Base-by-base conservation (phyloP, 2,888 invertebrate species). In the Mechanitis mazaeus region DNA sequence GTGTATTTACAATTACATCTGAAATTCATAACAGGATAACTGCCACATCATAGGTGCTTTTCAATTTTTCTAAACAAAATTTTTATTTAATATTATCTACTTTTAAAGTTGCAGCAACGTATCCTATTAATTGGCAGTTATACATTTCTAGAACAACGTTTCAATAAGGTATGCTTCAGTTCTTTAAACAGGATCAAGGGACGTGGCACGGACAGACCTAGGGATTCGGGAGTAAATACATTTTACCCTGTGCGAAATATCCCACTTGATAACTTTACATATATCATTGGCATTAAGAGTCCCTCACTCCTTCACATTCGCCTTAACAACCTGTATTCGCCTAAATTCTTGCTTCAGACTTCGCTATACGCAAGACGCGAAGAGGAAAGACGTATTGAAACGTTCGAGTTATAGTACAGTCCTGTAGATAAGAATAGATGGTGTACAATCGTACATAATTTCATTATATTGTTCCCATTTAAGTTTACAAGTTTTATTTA, bases 391-490 rank as follows among this genome's bases (percentile, higher is more conserved):
- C 70, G 70, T 73, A 67, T 73, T 75, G 77, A 85, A 85, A 82
- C 80, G 73, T 77, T 76, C 47, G 35, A 58, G 54, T 64, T 54
- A 54, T 38, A 64, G 61, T 47, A 60, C 50, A 76, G 68, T 68
- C 78, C 76, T 77, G 75, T 80, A 81, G 82, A 80, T 81, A 83
- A 86, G 80, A 83, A 78, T 86, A 88, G 85, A 85, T 83, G 84
- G 87, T 81, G 87, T 86, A 87, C 85, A 83, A 81, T 80, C 79
- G 85, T 85, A 88, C 88, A 85, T 81, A 79, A 78, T 87, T 79
- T 86, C 85, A 83, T 85, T 84, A 87, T 87, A 85, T 90, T 90
- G 90, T 82, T 90, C 90, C 89, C 90, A 84, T 81, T 88, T 89
- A 85, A 85, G 57, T 85, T 84, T 85, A 83, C 83, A 82, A 79